phyloP scores from a whole-genome alignment of 1,140 invertebrate genomes.

The Drosophila tropicalis region DNA sequence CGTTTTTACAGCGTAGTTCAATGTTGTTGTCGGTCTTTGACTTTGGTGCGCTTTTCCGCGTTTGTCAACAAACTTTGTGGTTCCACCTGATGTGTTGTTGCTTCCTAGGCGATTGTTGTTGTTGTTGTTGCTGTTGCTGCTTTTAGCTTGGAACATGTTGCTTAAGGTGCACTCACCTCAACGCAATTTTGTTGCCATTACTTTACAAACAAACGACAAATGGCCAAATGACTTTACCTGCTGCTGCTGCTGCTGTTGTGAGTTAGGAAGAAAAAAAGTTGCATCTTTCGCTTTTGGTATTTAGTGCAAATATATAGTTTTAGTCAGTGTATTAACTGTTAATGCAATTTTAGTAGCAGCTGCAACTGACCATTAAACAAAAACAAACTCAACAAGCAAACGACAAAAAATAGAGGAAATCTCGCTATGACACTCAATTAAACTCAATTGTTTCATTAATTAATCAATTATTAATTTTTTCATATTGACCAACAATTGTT shows the following conservation, averaged over 20 bases:
- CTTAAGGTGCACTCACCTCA: conserved; percentile 21
- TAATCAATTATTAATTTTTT: conserved; percentile 69
- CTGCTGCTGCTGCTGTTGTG: conserved; percentile 26
- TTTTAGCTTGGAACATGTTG: conserved; percentile 14
- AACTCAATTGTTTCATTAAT: conserved; percentile 78
- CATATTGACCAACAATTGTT: conserved; percentile 37
- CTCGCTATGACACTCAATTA: conserved; percentile 66
- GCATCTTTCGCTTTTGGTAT: conserved; percentile 53
- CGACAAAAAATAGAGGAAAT: conserved; percentile 25
- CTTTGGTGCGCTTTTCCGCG: conserved; percentile 53
- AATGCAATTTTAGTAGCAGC: conserved; percentile 24
- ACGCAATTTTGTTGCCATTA: conserved; percentile 22
- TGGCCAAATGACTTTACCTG: conserved; percentile 32
- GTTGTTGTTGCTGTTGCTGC: conserved; percentile 3
- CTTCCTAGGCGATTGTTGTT: conserved; percentile 41
- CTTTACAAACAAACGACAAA: neutral
- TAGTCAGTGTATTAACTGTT: conserved; percentile 56
- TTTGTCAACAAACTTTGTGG: conserved; percentile 51
- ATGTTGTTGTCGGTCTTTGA: conserved; percentile 62
- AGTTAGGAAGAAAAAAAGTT: conserved; percentile 30
- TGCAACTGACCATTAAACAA: conserved; percentile 10
- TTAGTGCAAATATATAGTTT: conserved; percentile 57
- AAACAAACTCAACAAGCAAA: conserved; percentile 6
- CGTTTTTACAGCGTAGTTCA: conserved; percentile 10
- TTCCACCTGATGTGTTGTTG: conserved; percentile 66